Percentiles rank a stretch among this genome's conserved stretches.
phyloP scores from a whole-genome alignment of 2,797 vertebrate species.

The Apodemus agrarius region DNA sequence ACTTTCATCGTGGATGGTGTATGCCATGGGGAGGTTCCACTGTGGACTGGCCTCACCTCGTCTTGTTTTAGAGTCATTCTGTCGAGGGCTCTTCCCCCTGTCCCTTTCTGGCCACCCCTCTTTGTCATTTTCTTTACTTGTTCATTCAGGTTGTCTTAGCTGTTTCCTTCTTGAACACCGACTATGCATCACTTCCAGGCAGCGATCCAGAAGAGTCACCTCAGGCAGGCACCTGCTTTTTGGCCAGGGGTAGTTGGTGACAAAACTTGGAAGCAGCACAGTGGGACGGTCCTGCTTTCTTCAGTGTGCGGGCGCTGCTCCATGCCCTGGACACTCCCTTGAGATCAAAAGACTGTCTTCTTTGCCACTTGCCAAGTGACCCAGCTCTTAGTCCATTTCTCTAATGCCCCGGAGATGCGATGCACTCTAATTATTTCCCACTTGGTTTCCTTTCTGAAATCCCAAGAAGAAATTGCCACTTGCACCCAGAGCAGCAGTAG shows the following conservation, averaged over 20 bases:
- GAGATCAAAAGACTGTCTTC: too few relatives aligned
- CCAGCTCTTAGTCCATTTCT: too few relatives aligned
- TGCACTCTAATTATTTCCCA: accelerated
- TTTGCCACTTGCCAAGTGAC: too few relatives aligned
- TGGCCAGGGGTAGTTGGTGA: too few relatives aligned
- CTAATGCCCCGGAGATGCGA: accelerated
- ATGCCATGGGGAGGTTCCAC: accelerated
- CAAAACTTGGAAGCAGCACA: too few relatives aligned
- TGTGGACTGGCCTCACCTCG: not conserved
- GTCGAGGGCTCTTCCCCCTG: accelerated
- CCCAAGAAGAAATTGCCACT: not conserved
- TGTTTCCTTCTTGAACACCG: not conserved
- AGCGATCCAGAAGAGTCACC: not conserved
- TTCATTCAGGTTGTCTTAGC: not conserved
- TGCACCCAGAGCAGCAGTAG: accelerated
- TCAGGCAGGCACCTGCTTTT: slow-evolving; percentile 28
- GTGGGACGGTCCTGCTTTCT: too few relatives aligned
- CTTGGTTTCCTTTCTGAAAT: not conserved
- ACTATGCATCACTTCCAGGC: not conserved
- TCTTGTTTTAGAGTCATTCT: not conserved
- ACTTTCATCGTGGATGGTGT: accelerated
- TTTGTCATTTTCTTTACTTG: not conserved
- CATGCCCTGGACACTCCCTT: too few relatives aligned
- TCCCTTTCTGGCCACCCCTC: not conserved
- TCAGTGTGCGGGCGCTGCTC: too few relatives aligned